These are phyloP conservation scores for Parasteatoda lunata DNA, from an alignment of 2,888 invertebrate species.

Conservation along the genomic window DNA sequence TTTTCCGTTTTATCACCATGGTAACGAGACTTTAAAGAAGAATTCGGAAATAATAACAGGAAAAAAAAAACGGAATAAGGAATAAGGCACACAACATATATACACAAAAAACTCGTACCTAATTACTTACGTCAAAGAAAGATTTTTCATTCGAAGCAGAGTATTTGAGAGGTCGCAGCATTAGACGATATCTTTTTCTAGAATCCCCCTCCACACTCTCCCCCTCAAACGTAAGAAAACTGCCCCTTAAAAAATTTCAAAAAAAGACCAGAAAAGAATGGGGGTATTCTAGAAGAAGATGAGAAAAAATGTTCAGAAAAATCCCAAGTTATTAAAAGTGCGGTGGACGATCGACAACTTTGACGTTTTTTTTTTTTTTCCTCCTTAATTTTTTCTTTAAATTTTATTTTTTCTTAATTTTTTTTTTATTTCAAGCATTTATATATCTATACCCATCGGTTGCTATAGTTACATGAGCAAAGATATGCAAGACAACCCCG, in stretches of 20 bases:
- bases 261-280: constrained; percentile 2
- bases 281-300: background rate
- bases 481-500: constrained; percentile 53
- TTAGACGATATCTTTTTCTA: constrained; percentile 37
- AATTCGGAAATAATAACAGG: constrained; percentile 44
- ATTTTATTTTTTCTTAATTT: constrained; percentile 2
- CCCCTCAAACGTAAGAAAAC: constrained; percentile 34
- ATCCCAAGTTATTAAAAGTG: constrained; percentile 68
- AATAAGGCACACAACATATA: constrained; percentile 19
- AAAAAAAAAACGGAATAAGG: constrained; percentile 29
- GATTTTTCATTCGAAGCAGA: constrained; percentile 63
- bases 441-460: constrained; percentile 62
- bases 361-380: constrained; percentile 49
- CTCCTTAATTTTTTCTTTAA: background rate
- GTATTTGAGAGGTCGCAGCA: constrained; percentile 62
- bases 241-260: constrained; percentile 26
- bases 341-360: constrained; percentile 64
- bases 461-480: constrained; percentile 48
- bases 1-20: constrained; percentile 44
- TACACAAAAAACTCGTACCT: constrained; percentile 42
- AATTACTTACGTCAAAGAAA: constrained; percentile 67
- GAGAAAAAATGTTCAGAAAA: constrained; percentile 32
- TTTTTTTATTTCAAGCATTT: constrained; percentile 23
- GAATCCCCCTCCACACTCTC: background rate
- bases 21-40: constrained; percentile 54